Percentiles rank a stretch among this genome's conserved stretches.
phyloP scores from a whole-genome alignment of 2,888 invertebrate genomes.

The Vanessa cardui region DNA sequence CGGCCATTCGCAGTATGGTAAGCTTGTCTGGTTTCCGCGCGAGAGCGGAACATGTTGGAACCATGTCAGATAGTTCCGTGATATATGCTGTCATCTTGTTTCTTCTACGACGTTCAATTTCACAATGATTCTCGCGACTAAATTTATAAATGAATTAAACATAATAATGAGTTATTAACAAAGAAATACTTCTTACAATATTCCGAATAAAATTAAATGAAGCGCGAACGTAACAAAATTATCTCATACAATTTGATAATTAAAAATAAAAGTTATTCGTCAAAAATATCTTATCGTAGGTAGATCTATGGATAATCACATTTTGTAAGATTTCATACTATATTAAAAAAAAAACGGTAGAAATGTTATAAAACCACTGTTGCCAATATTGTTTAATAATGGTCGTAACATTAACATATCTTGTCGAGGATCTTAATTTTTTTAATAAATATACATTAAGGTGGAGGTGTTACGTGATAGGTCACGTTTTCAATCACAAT shows the following conservation, averaged over 20 bases:
- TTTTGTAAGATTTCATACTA: not conserved
- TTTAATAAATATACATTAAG: slow-evolving; percentile 49
- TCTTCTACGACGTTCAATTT: slow-evolving; percentile 98
- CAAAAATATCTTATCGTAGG: too few relatives aligned
- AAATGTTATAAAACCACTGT: not conserved
- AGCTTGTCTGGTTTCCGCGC: slow-evolving; percentile 99
- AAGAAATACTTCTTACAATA: too few relatives aligned
- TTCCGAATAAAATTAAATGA: too few relatives aligned
- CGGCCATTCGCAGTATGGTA: slow-evolving; percentile 99
- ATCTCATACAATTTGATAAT: too few relatives aligned
- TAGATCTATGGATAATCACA: too few relatives aligned
- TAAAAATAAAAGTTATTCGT: too few relatives aligned
- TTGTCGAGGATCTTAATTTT: slow-evolving; percentile 42
- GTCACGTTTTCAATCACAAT: slow-evolving; percentile 81
- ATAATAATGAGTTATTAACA: not conserved
- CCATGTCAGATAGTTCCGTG: slow-evolving; percentile 99
- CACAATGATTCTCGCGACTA: slow-evolving; percentile 98
- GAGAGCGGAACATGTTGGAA: slow-evolving; percentile 98
- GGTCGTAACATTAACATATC: slow-evolving; percentile 45
- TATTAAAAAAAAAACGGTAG: too few relatives aligned
- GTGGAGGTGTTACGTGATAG: slow-evolving; percentile 66
- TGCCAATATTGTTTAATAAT: slow-evolving; percentile 11
- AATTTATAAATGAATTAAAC: slow-evolving; percentile 16
- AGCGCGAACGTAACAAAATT: too few relatives aligned
- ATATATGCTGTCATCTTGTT: slow-evolving; percentile 99